Evolutionary conservation across 2,888 invertebrate species (phyloP).

Genomic region (Helobdella robusta): DNA sequence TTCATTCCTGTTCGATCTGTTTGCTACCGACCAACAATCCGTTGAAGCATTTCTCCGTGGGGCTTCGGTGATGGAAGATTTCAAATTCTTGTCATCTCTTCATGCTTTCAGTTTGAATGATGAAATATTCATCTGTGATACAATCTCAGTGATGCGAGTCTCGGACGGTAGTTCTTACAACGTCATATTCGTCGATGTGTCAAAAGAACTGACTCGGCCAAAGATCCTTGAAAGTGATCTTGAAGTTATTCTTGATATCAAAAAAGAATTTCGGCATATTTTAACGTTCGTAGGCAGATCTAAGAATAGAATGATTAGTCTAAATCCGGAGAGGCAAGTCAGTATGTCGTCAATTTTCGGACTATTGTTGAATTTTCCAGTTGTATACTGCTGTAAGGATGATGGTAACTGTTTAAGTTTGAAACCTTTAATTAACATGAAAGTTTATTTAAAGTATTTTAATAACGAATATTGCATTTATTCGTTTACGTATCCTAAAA

Average conservation of each 20-base stretch:
- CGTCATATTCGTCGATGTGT: background rate
- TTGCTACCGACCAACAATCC: background rate
- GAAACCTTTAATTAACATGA: conserved; percentile 10
- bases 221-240: no score
- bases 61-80: background rate
- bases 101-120: background rate
- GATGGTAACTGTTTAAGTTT: background rate
- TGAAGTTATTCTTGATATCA: no score
- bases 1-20: conserved; percentile 12
- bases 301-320: no score
- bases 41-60: background rate
- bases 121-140: background rate
- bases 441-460: background rate
- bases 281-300: no score
- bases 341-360: no score
- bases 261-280: no score
- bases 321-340: no score
- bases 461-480: background rate
- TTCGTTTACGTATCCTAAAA: conserved; percentile 10
- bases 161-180: no score
- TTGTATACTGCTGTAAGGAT: conserved; percentile 13
- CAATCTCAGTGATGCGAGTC: background rate
- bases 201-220: no score
- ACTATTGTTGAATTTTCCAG: conserved; percentile 5
- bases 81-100: background rate